Percentiles rank a stretch among this genome's conserved stretches.
Conservation (phyloP, 2,888 invertebrate genomes). For the Agrotis exclamationis region DNA sequence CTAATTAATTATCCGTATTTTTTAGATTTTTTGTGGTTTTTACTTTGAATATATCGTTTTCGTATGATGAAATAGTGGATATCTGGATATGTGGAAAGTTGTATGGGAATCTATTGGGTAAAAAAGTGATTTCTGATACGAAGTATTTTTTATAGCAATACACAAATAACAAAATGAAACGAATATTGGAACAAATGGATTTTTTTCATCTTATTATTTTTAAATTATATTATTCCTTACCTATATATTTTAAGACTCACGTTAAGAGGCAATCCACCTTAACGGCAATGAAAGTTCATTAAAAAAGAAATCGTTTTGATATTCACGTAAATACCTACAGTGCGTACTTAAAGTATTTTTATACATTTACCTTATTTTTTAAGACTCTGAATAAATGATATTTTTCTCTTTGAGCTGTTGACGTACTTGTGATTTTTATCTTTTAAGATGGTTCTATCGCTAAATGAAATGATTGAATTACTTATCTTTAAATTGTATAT, state of each 20-base stretch:
- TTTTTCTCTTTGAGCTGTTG: slow-evolving; percentile 20
- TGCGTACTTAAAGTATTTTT: slow-evolving; percentile 21
- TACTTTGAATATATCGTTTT: not conserved
- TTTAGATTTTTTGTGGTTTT: slow-evolving; percentile 10
- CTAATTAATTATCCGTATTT: slow-evolving; percentile 43
- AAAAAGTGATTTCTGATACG: no score
- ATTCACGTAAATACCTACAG: slow-evolving; percentile 31
- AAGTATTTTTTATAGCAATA: no score
- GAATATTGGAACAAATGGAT: no score
- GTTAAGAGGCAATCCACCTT: slow-evolving; percentile 4
- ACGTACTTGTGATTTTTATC: slow-evolving; percentile 20
- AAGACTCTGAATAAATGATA: slow-evolving; percentile 9
- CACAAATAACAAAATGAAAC: no score
- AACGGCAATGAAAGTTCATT: slow-evolving; percentile 30
- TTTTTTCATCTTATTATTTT: no score
- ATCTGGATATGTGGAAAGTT: no score
- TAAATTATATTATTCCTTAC: no score
- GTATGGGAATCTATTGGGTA: no score
- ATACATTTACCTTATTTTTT: slow-evolving; percentile 22
- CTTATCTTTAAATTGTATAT: not conserved
- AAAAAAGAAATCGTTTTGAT: slow-evolving; percentile 34
- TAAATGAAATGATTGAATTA: slow-evolving; percentile 19
- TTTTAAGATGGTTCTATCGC: not conserved
- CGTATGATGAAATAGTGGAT: slow-evolving; percentile 1
- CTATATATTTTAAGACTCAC: not conserved